Conservation (phyloP, 2,797 vertebrate species). For the Oreonectes daqikongensis region DNA sequence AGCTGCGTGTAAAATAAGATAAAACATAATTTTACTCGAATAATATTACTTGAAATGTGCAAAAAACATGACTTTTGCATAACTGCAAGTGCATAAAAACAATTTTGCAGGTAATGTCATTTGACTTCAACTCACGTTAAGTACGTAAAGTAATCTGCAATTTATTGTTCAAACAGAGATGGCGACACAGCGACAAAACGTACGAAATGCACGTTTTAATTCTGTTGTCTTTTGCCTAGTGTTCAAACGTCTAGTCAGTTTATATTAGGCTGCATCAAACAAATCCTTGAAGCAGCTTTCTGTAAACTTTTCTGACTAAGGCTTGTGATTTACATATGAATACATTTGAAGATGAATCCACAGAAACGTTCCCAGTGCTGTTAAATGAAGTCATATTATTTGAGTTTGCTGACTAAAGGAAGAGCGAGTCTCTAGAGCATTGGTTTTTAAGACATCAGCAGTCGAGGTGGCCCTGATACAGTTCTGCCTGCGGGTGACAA, state of each 20-base stretch:
- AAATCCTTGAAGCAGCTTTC: not conserved
- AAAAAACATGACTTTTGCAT: too few species aligned
- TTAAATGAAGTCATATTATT: conserved; percentile 29
- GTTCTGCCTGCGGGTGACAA: conserved; percentile 19
- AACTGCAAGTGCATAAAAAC: too few species aligned
- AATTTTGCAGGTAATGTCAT: too few species aligned
- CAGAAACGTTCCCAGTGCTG: conserved; percentile 23
- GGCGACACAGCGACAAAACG: too few species aligned
- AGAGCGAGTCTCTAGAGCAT: conserved; percentile 23
- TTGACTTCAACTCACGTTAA: too few species aligned
- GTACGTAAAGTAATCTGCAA: too few species aligned
- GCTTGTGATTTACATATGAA: conserved; percentile 23
- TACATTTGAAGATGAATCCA: not conserved
- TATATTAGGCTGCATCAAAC: not conserved
- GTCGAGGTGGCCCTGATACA: conserved; percentile 29
- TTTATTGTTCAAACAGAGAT: too few species aligned
- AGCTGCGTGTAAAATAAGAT: too few species aligned
- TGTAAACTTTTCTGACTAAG: not conserved
- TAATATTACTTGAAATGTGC: too few species aligned
- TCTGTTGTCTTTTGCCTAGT: not conserved
- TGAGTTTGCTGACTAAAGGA: conserved; percentile 27
- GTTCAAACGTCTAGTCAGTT: not conserved
- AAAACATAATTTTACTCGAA: too few species aligned
- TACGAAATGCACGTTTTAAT: not conserved
- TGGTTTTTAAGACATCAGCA: conserved; percentile 26